These are phyloP conservation scores for Argynnis bischoffii DNA, from an alignment of 2,888 invertebrate species.

Conservation along the genomic window DNA sequence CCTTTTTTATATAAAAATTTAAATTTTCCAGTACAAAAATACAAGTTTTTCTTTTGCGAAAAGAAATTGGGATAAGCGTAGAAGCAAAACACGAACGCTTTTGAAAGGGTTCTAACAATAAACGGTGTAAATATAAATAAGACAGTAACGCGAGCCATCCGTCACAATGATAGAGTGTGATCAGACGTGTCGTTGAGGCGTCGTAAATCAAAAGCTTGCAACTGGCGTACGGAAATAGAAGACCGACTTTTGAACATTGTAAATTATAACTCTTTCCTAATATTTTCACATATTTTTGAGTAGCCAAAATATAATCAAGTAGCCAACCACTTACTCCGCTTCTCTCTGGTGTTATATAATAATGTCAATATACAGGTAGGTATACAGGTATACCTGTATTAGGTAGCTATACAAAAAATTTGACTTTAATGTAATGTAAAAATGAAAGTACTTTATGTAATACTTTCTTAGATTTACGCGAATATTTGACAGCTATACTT, in stretches of 20 bases:
- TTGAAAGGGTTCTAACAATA: conserved; percentile 4
- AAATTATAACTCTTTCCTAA: conserved; percentile 11
- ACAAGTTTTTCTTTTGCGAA: neutral
- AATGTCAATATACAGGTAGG: too few species aligned
- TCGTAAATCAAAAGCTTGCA: conserved; percentile 25
- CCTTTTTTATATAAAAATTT: too few species aligned
- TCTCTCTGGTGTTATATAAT: too few species aligned
- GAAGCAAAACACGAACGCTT: neutral
- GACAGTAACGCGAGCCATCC: conserved; percentile 15
- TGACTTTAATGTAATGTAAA: too few species aligned
- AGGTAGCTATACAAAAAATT: too few species aligned
- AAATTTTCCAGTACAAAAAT: too few species aligned
- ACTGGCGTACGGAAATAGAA: conserved; percentile 18
- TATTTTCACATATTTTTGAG: neutral
- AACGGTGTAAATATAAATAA: conserved; percentile 18
- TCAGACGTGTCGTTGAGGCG: conserved; percentile 14
- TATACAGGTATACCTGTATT: too few species aligned
- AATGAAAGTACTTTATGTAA: too few species aligned
- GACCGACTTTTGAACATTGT: conserved; percentile 5
- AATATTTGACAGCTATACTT: too few species aligned
- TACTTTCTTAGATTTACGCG: too few species aligned
- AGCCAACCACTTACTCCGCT: too few species aligned
- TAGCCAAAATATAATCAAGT: too few species aligned
- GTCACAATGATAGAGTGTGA: conserved; percentile 18
- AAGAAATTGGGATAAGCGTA: neutral